Evolutionary conservation across 2,797 vertebrate species (phyloP), one percentile per base, ranked within the genome.

Genomic region (Acrossocheilus wenchowensis): DNA sequence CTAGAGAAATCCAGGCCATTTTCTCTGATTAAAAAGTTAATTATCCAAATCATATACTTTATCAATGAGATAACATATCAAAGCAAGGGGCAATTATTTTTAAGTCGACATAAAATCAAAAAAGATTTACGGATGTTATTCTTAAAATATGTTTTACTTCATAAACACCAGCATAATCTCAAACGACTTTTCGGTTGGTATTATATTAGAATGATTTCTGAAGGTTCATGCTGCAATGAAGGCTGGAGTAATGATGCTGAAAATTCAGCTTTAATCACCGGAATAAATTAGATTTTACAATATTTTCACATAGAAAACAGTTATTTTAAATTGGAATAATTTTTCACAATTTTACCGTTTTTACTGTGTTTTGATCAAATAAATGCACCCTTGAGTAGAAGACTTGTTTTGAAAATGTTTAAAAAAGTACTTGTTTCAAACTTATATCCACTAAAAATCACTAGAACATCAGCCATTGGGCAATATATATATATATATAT

Each of bases 1-100:
- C n/a, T 72, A 34, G 30, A 90, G 89, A 93, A 89, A 86, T 89
- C 77, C 83, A 82, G 12, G 23, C 14, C 71, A 17, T 77, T 48
- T 48, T 68, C 17, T 68, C 15, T 9, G 15, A 68, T 36, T 19
- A 36, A 3, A 68, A 66, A 34, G 64, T 66, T 23, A n/a, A 60
- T 43, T 43, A 43, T 60, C 57, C 57, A 60, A 60, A 60, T 60
- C 60, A 11, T 36, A 36, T 36, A 36, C 2, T 36, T 36, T 36
- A 36, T 36, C 34, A 36, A 36, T 36, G 34, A 36, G 34, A 36
- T 36, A 36, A 36, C 34, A 36, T 36, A 21, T 21, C 17, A 69
- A 69, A 69, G 66, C 8, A 9, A 41, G 36, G 0, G 21, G 36
- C 36, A 71, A 12, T 72, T 23, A 72, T 43, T 23, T 71, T 72